Percentiles rank a stretch among this genome's conserved stretches.
Conservation (phyloP, 2,888 invertebrate genomes). For the Ormyrus labotus region DNA sequence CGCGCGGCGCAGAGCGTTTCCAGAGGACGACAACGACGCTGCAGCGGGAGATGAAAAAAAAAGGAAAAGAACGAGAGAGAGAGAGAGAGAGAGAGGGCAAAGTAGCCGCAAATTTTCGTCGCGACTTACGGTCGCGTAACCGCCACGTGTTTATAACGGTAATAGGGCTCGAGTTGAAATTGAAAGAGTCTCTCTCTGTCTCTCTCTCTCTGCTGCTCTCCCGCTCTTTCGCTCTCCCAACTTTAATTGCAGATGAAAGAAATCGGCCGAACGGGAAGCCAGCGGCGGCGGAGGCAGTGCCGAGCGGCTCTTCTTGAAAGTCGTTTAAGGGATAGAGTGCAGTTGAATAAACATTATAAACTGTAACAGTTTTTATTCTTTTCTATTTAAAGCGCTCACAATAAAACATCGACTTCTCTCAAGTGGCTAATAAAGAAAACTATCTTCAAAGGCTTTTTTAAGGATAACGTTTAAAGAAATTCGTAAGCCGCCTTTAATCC, state of each 20-base stretch:
- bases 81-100: conserved; percentile 20
- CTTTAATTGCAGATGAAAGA: conserved; percentile 58
- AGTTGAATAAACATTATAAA: too few relatives aligned
- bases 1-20: conserved; percentile 28
- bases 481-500: too few relatives aligned
- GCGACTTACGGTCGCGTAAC: conserved; percentile 48
- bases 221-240: conserved; percentile 16
- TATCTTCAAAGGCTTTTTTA: too few relatives aligned
- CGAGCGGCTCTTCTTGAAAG: conserved; percentile 55
- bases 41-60: too few relatives aligned
- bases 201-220: conserved; percentile 44
- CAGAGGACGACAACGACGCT: not conserved
- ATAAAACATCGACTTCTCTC: too few relatives aligned
- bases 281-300: conserved; percentile 5
- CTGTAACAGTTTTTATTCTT: too few relatives aligned
- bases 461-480: too few relatives aligned
- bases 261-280: conserved; percentile 55
- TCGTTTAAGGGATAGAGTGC: conserved; percentile 17
- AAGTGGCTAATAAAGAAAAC: too few relatives aligned
- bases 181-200: conserved; percentile 50
- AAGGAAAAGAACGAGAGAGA: not conserved
- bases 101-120: conserved; percentile 58
- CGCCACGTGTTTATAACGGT: conserved; percentile 56
- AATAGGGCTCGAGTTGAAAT: conserved; percentile 49
- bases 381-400: too few relatives aligned